A percentile compares a stretch with the other conserved stretches of the same genome.
Evolutionary conservation across 2,113 vertebrate genomes (phyloP).

Genomic region (Crypturellus undulatus): DNA sequence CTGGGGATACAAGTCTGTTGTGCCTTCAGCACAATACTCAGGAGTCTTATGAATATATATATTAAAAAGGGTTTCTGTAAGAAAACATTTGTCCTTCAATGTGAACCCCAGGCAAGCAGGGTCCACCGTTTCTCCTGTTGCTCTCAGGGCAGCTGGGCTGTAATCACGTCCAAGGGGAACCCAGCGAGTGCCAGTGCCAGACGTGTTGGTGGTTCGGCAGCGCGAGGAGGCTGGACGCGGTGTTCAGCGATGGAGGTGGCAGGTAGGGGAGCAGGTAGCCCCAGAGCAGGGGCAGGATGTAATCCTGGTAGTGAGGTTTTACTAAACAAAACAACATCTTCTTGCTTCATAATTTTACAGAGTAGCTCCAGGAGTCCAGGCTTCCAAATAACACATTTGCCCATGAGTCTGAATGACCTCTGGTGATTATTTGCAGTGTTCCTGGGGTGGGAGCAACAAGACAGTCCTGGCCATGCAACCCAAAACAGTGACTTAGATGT

Average conservation of each 20-base stretch:
- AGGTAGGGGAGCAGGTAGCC: not conserved
- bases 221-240: fast-evolving
- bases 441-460: not conserved
- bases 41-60: not conserved
- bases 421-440: fast-evolving
- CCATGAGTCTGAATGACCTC: not conserved
- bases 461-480: fast-evolving
- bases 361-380: not conserved
- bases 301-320: not conserved
- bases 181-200: not conserved
- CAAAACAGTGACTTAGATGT: not conserved
- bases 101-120: fast-evolving
- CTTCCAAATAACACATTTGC: not conserved
- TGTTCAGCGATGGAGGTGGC: too few species aligned
- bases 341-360: not conserved
- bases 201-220: not conserved
- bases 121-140: not conserved
- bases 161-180: not conserved
- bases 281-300: not conserved
- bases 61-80: not conserved
- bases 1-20: not conserved
- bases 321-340: not conserved
- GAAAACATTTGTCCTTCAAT: not conserved
- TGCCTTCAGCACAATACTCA: not conserved
- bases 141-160: not conserved